These are phyloP conservation scores for Poecilus cupreus DNA, from an alignment of 2,888 invertebrate species.

Conservation along the genomic window DNA sequence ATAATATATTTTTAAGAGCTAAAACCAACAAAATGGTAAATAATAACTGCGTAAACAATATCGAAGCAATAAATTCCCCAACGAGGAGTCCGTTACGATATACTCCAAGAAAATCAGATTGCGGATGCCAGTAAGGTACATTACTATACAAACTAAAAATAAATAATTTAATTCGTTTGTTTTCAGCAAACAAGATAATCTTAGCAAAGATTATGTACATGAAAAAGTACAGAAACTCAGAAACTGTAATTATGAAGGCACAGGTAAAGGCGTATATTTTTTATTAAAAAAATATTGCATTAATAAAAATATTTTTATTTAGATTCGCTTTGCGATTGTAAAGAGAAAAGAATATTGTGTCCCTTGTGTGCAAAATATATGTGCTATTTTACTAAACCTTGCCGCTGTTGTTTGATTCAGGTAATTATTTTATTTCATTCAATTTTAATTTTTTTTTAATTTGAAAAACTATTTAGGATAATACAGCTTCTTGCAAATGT, in stretches of 20 bases:
- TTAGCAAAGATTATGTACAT: not conserved
- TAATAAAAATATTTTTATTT: not conserved
- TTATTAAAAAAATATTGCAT: too few relatives aligned
- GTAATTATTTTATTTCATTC: not conserved
- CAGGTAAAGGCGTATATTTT: conserved; percentile 6
- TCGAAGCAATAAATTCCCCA: not conserved
- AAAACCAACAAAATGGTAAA: not conserved
- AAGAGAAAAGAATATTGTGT: conserved; percentile 62
- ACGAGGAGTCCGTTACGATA: too few relatives aligned
- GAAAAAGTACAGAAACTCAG: conserved; percentile 51
- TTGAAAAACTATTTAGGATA: not conserved
- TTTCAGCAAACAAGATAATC: not conserved
- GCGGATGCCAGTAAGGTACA: not conserved
- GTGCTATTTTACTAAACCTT: conserved; percentile 63
- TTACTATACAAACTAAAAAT: not conserved
- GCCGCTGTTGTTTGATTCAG: not conserved
- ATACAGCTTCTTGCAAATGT: not conserved
- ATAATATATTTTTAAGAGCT: not conserved
- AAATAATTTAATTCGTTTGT: not conserved
- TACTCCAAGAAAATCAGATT: not conserved
- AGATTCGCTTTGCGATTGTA: conserved; percentile 49
- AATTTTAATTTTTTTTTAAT: too few relatives aligned
- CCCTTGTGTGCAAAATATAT: conserved; percentile 65
- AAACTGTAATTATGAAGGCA: conserved; percentile 12
- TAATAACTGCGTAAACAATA: not conserved